Evolutionary conservation across 1,140 invertebrate species (phyloP).

Genomic region (Temnothorax nylanderi): DNA sequence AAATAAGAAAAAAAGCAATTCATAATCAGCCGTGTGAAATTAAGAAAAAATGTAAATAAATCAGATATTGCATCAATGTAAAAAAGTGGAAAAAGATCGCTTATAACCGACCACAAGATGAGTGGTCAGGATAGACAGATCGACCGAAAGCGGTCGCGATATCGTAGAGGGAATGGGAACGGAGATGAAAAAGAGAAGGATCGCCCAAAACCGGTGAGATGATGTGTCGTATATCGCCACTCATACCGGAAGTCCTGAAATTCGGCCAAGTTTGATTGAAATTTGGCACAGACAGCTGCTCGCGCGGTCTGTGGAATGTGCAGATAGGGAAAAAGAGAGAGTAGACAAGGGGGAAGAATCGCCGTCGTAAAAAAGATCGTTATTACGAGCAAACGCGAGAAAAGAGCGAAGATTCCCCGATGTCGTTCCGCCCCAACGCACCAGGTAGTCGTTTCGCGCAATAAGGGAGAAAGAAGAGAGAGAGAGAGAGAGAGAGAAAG

Average conservation of each 20-base stretch:
- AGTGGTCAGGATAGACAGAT: neutral
- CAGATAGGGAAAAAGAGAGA: neutral
- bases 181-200: neutral
- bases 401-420: constrained; percentile 38
- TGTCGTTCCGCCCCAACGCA: constrained; percentile 52
- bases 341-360: constrained; percentile 26
- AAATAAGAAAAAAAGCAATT: neutral
- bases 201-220: constrained; percentile 29
- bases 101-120: constrained; percentile 16
- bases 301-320: constrained; percentile 20
- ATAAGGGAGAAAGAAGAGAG: neutral
- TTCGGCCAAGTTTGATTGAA: constrained; percentile 73
- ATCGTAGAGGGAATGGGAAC: neutral
- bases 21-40: neutral
- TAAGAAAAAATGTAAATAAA: neutral
- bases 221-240: constrained; percentile 51
- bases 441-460: constrained; percentile 58
- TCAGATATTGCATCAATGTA: neutral
- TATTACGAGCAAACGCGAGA: constrained; percentile 58
- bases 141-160: constrained; percentile 18
- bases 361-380: constrained; percentile 62
- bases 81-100: neutral
- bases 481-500: neutral
- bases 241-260: constrained; percentile 61
- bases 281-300: constrained; percentile 65